Evolutionary conservation across 2,888 invertebrate genomes (phyloP), one percentile per base, ranked within the genome.

Genomic region (Cephus runcator): DNA sequence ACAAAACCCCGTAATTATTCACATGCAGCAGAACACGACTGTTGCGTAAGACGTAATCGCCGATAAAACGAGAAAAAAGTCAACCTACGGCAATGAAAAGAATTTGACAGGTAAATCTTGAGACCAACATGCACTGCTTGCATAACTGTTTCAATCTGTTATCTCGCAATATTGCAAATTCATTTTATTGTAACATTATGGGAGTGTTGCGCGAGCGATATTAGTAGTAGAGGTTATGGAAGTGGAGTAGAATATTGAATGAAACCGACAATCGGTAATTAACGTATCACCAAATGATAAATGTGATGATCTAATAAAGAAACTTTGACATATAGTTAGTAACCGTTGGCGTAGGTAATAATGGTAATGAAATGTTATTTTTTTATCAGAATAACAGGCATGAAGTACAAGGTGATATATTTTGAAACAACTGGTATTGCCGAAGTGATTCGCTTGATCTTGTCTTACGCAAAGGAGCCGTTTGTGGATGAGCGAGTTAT

Each of bases 401-500:
- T 40, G 40, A 40, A 40, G 40, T 69, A 69, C 73, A 73, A 34
- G 73, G 12, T 73, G n/a, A 73, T 0, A 34, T 73, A 73, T 73
- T 73, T 73, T 12, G 73, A 73, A 23, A 73, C 34, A 11, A 73
- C 73, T 23, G 73, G 73, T 12, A 33, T 34, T 6, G 73, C 34
- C 73, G 73, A 73, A 34, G 73, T 35, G 6, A n/a, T 73, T 33
- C 33, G 73, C 15, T 35, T 73, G 34, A 73, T 73, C 15, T 73
- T 73, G n/a, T 12, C n/a, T 23, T 73, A 34, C 6, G 73, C 73
- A 11, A 23, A 34, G 23, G 31, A 73, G 73, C 73, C 34, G 11
- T 73, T 73, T 35, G n/a, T 34, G 4, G 73, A 73, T 35, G 34
- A 34, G 15, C 34, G 73, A 34, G 11, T 73, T 34, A 31, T 4